phyloP scores from a whole-genome alignment of 2,888 invertebrate genomes.

The Pachymerium ferrugineum region DNA sequence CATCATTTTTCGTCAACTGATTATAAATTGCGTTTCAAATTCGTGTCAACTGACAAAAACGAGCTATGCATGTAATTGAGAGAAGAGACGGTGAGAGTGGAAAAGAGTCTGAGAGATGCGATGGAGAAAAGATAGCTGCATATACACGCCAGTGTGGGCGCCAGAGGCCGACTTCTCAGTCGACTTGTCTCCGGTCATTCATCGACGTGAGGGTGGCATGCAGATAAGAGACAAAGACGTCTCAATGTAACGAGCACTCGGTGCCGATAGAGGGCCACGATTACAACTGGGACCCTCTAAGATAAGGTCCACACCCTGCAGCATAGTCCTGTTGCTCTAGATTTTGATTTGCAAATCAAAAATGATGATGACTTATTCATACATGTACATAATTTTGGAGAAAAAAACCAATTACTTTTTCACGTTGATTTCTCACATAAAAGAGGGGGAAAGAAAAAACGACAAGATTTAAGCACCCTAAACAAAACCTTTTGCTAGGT shows the following conservation, averaged over 20 bases:
- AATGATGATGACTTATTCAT: neutral
- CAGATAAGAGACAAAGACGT: slow-evolving; percentile 27
- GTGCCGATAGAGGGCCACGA: slow-evolving; percentile 16
- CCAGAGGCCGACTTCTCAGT: slow-evolving; percentile 27
- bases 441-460: neutral
- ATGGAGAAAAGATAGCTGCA: slow-evolving; percentile 11
- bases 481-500: slow-evolving; percentile 1
- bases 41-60: neutral
- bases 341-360: slow-evolving; percentile 12
- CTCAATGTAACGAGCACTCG: slow-evolving; percentile 15
- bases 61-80: neutral
- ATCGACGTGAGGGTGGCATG: slow-evolving; percentile 15
- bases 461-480: neutral
- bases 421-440: neutral
- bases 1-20: neutral
- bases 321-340: neutral
- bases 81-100: neutral
- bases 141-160: slow-evolving; percentile 15
- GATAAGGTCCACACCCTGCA: neutral
- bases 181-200: slow-evolving; percentile 26
- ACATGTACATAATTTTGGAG: neutral
- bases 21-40: neutral
- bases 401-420: slow-evolving; percentile 6
- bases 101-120: neutral
- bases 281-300: neutral